Base-by-base conservation (phyloP, 2,113 vertebrate genomes). In the Entelurus aequoreus region DNA sequence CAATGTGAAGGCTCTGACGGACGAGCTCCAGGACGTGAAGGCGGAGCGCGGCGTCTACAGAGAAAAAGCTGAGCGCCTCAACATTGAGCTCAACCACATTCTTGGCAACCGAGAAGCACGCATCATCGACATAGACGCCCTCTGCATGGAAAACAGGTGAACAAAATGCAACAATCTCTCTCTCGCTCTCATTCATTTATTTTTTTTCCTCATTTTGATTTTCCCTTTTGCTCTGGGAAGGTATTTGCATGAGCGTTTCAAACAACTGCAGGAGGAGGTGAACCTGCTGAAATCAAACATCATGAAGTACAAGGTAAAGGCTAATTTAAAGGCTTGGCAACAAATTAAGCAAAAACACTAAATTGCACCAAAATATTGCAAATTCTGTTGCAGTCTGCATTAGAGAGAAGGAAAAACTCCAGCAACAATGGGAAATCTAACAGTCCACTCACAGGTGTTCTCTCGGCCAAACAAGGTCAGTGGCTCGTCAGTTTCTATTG, bases 101-200 rank as follows among this genome's bases (percentile, higher is more conserved):
- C 81, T 99, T 65, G 93, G 96, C 1, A 94, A 94, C 11, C 91
- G 92, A 0, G 94, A 94, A 61, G 88, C 92, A 9, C 94, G 93
- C 8, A 95, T 98, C 64, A 93, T 99, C 0, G 97, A 99, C 0
- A 78, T 99, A 53, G 97, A 99, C 0, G 95, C 94, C 6, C 90
- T 99, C 0, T 98, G 97, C 74, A 98, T 96, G 95, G 97, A 99
- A 78, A 99, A 99, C 87, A 94, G 92, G 96, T 90, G 16, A 64
- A 72, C 36, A 19, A 16, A 3, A 40, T 10, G 4, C 1, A 5
- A 12, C 11, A 42, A 5, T 19, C 19, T 52, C 16, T 42, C 1
- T 15, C 0, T 10, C 42, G 11, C 42, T 11, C 28, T 28, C 28
- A 28, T 28, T 28, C 28, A 28, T 28, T 28, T 28, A 28, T 3